Conservation (phyloP, 2,888 invertebrate species). For the Agrotis clavis region DNA sequence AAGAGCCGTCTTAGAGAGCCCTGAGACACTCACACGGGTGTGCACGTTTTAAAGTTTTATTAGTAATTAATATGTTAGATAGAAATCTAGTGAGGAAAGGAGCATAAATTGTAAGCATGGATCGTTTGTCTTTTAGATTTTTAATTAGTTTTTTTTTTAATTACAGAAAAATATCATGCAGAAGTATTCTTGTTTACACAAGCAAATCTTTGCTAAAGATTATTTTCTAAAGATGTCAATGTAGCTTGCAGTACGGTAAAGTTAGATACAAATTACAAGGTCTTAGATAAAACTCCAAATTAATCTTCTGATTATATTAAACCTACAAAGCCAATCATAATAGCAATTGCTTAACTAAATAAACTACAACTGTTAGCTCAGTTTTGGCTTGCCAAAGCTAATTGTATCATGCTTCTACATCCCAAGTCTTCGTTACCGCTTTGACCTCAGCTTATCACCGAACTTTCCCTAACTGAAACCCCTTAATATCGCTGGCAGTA, state of each 20-base stretch:
- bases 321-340: slow-evolving; percentile 1
- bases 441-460: slow-evolving; percentile 56
- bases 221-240: neutral
- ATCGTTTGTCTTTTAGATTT: neutral
- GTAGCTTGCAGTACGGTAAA: neutral
- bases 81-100: slow-evolving; percentile 54
- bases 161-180: too few species aligned
- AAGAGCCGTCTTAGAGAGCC: slow-evolving; percentile 69
- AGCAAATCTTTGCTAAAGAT: neutral
- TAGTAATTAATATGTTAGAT: slow-evolving; percentile 66
- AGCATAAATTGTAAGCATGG: slow-evolving; percentile 33
- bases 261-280: neutral
- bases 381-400: slow-evolving; percentile 46
- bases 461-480: slow-evolving; percentile 59
- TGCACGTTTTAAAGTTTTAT: slow-evolving; percentile 66
- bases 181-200: too few species aligned
- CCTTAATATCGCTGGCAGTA: slow-evolving; percentile 63
- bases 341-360: slow-evolving; percentile 29
- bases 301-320: neutral
- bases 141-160: neutral
- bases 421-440: slow-evolving; percentile 43
- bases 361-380: slow-evolving; percentile 33
- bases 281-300: neutral
- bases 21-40: slow-evolving; percentile 70
- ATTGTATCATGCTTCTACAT: slow-evolving; percentile 53